phyloP scores from a whole-genome alignment of 1,140 invertebrate genomes.

The Spodoptera litura region DNA sequence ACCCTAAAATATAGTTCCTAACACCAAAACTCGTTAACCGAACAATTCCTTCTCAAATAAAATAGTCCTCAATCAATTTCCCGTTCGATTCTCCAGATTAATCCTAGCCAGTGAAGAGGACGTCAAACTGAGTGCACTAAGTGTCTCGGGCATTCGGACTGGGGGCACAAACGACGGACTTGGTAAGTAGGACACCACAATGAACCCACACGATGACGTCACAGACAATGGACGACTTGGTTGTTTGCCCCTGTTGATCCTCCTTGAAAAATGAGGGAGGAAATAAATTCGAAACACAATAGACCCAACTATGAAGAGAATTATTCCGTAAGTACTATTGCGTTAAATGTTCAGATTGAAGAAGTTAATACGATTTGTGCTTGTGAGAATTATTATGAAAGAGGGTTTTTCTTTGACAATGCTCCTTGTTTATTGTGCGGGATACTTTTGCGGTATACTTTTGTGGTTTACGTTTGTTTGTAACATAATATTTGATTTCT shows the following conservation, averaged over 20 bases:
- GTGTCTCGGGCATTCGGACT: conserved; percentile 37
- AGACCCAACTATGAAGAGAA: conserved; percentile 30
- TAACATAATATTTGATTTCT: too few relatives aligned
- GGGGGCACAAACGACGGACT: conserved; percentile 26
- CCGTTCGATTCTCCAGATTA: conserved; percentile 39
- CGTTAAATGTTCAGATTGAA: conserved; percentile 37
- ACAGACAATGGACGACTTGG: conserved; percentile 37
- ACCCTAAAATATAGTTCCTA: not conserved
- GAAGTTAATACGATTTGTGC: conserved; percentile 35
- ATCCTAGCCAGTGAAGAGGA: conserved; percentile 29
- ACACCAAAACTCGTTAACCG: not conserved
- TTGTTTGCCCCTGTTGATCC: conserved; percentile 39
- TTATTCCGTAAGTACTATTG: conserved; percentile 42
- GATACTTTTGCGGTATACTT: too few relatives aligned
- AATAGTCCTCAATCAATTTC: conserved; percentile 28
- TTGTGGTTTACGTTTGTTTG: too few relatives aligned
- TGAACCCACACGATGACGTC: conserved; percentile 21
- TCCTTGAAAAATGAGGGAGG: conserved; percentile 41
- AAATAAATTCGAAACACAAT: conserved; percentile 46
- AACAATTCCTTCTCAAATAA: conserved; percentile 8
- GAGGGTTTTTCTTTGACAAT: conserved; percentile 3
- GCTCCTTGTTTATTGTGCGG: not conserved
- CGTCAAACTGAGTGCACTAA: conserved; percentile 44
- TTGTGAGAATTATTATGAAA: not conserved
- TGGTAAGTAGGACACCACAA: conserved; percentile 36